Conservation (phyloP, 2,888 invertebrate genomes). For the Nomada ferruginata region DNA sequence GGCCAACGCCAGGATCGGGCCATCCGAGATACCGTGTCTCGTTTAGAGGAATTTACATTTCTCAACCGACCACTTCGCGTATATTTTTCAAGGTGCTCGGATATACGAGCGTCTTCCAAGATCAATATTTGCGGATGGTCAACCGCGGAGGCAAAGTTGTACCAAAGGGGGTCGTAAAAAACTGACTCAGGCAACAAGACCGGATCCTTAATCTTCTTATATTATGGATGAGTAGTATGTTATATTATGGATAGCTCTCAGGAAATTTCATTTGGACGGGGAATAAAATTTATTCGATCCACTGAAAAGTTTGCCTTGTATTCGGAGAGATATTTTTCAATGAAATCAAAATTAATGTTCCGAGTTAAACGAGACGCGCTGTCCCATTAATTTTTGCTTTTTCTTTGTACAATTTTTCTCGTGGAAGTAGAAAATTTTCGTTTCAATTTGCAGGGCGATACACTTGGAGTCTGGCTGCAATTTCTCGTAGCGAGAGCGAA, state of each 20-base stretch:
- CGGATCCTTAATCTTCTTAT: conserved; percentile 9
- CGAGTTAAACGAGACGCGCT: neutral
- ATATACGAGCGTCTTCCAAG: conserved; percentile 29
- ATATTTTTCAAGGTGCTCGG: conserved; percentile 28
- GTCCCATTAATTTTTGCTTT: too few species aligned
- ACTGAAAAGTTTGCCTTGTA: neutral
- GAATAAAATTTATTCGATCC: too few species aligned
- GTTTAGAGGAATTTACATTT: conserved; percentile 13
- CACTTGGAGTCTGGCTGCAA: neutral
- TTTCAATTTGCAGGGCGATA: conserved; percentile 11
- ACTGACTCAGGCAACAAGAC: neutral
- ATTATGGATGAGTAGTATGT: neutral
- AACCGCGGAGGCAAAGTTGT: conserved; percentile 7
- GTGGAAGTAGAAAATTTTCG: neutral
- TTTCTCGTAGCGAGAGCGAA: neutral
- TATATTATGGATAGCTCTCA: neutral
- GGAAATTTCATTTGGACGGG: neutral
- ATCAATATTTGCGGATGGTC: conserved; percentile 46
- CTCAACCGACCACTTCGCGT: conserved; percentile 23
- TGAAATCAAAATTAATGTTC: neutral
- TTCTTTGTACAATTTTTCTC: neutral
- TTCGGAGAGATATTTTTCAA: neutral
- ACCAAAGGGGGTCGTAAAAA: conserved; percentile 34
- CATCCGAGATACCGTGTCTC: neutral
- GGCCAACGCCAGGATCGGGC: neutral